phyloP scores from a whole-genome alignment of 92 coral and sea anemone genomes.

The Desmophyllum pertusum region DNA sequence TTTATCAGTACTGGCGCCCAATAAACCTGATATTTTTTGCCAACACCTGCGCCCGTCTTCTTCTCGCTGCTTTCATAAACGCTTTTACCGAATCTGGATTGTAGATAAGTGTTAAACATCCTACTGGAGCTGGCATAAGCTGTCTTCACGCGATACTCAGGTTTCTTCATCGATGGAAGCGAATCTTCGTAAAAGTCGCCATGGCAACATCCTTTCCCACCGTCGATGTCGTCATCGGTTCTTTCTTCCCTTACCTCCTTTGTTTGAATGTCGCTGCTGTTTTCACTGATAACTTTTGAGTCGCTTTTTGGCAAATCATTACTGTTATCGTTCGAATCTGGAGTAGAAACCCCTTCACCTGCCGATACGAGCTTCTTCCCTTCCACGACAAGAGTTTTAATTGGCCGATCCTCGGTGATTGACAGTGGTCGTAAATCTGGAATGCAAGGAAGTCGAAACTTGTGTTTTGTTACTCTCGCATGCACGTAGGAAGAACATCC shows the following conservation, averaged over 20 bases:
- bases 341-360: background rate
- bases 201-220: background rate
- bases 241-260: background rate
- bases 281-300: background rate
- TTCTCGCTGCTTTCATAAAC: background rate
- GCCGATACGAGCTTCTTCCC: conserved; percentile 19
- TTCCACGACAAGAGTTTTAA: conserved; percentile 13
- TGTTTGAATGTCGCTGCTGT: background rate
- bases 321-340: background rate
- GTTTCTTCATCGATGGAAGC: background rate
- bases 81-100: conserved; percentile 62
- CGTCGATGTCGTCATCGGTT: background rate
- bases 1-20: conserved; percentile 30
- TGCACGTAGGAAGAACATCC: conserved; percentile 6
- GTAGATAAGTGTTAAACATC: conserved; percentile 37
- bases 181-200: conserved; percentile 6
- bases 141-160: conserved; percentile 1
- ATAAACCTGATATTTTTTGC: conserved; percentile 12
- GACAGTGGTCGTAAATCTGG: conserved; percentile 23
- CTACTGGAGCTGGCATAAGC: conserved; percentile 2
- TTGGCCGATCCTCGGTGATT: background rate
- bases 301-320: background rate
- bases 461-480: conserved; percentile 10
- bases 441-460: conserved; percentile 35
- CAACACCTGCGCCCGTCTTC: background rate